Evolutionary conservation across 2,888 invertebrate species (phyloP).

Genomic region (Nomada ferruginata): DNA sequence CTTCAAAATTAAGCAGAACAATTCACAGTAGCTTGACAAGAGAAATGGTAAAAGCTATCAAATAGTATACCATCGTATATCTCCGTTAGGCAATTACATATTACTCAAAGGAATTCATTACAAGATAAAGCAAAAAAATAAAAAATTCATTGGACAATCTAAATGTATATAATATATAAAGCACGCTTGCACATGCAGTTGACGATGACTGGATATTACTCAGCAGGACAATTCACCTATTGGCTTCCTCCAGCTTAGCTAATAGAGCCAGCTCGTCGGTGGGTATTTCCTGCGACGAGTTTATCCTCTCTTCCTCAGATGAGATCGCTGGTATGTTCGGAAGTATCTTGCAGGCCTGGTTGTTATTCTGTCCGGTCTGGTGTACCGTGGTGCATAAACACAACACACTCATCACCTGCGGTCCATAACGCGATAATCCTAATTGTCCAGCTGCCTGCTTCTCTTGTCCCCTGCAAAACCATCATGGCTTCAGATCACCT

Average conservation of each 20-base stretch:
- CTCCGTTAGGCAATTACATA: no score
- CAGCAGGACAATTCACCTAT: conserved; percentile 85
- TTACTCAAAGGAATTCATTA: no score
- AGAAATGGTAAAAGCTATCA: no score
- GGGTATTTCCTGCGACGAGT: conserved; percentile 80
- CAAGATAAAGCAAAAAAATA: no score
- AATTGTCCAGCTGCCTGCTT: conserved; percentile 63
- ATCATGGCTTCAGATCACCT: neutral
- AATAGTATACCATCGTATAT: neutral
- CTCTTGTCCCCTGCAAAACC: conserved; percentile 51
- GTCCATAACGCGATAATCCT: conserved; percentile 74
- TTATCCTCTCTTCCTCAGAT: conserved; percentile 65
- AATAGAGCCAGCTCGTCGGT: conserved; percentile 94
- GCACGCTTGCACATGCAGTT: conserved; percentile 36
- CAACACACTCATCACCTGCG: conserved; percentile 80
- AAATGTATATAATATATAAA: conserved; percentile 31
- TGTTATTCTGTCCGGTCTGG: conserved; percentile 58
- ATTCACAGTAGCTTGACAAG: no score
- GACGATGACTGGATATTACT: conserved; percentile 3
- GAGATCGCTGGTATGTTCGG: conserved; percentile 56
- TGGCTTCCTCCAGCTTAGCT: conserved; percentile 98
- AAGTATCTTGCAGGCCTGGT: conserved; percentile 65
- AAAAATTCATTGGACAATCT: neutral
- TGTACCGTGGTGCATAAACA: conserved; percentile 72
- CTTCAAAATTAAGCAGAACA: no score